phyloP scores from a whole-genome alignment of 2,888 invertebrate genomes.

The Trissoscelio sp. region DNA sequence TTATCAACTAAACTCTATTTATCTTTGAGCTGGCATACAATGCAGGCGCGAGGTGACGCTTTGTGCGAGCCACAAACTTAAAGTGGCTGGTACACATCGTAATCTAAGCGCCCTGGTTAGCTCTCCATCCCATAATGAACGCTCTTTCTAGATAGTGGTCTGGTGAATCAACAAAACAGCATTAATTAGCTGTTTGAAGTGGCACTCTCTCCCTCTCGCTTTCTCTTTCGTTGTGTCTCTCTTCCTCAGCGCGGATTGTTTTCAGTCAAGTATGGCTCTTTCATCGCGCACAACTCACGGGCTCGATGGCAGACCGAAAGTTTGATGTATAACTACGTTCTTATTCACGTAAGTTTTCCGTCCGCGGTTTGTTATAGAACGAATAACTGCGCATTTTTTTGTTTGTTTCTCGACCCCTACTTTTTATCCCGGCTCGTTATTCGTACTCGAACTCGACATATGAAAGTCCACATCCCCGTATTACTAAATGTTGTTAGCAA shows the following conservation, averaged over 20 bases:
- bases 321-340: constrained; percentile 56
- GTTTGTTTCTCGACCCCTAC: neutral
- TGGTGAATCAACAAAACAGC: constrained; percentile 68
- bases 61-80: constrained; percentile 65
- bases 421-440: constrained; percentile 27
- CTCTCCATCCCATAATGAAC: constrained; percentile 67
- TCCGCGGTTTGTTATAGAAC: constrained; percentile 41
- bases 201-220: constrained; percentile 8
- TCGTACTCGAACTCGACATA: constrained; percentile 25
- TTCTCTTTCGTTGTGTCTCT: constrained; percentile 9
- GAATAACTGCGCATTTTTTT: constrained; percentile 33
- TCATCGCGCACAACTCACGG: constrained; percentile 49
- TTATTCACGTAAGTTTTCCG: constrained; percentile 57
- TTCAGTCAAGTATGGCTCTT: constrained; percentile 62
- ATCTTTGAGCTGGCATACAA: constrained; percentile 43
- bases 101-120: constrained; percentile 66
- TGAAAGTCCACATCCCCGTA: constrained; percentile 21
- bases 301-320: constrained; percentile 52
- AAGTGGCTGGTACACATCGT: constrained; percentile 68
- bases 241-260: constrained; percentile 56
- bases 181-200: constrained; percentile 70
- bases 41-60: constrained; percentile 61
- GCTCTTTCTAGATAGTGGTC: constrained; percentile 67
- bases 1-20: constrained; percentile 54
- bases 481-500: constrained; percentile 42